Percentiles rank a stretch among this genome's conserved stretches.
Conservation (phyloP, 2,797 vertebrate genomes). For the Hozukius guyotensis region DNA sequence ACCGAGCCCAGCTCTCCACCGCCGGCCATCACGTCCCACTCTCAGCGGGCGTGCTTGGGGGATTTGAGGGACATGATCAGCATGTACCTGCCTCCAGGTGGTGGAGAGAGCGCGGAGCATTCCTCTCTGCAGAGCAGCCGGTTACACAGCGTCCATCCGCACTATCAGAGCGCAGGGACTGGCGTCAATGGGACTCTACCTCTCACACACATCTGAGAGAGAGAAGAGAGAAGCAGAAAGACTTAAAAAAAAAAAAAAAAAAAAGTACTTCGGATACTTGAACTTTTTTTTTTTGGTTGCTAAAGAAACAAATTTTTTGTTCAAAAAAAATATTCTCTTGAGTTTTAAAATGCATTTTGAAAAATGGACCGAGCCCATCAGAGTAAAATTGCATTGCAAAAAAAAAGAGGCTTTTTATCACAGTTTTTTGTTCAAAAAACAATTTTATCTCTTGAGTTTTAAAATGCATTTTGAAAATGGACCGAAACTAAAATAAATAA, state of each 20-base stretch:
- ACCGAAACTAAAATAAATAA: too few relatives aligned
- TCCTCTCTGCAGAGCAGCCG: constrained; percentile 90
- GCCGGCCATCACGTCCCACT: constrained; percentile 94
- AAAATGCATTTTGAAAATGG: too few relatives aligned
- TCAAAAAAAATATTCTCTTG: too few relatives aligned
- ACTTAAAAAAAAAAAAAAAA: too few relatives aligned
- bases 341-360: too few relatives aligned
- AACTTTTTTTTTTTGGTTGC: too few relatives aligned
- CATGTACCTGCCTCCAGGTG: constrained; percentile 98
- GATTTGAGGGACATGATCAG: constrained; percentile 99
- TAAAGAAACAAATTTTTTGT: too few relatives aligned
- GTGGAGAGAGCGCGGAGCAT: constrained; percentile 93
- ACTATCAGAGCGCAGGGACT: constrained; percentile 95
- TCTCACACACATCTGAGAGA: constrained; percentile 94
- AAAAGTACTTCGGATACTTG: too few relatives aligned
- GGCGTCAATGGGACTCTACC: constrained; percentile 97
- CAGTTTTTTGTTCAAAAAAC: too few relatives aligned
- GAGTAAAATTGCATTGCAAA: constrained; percentile 51
- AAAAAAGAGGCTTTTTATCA: constrained; percentile 73
- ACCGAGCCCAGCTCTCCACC: constrained; percentile 97
- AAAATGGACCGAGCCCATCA: too few relatives aligned
- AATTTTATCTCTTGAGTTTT: too few relatives aligned
- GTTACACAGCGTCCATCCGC: constrained; percentile 97
- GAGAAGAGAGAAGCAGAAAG: too few relatives aligned
- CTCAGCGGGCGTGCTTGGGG: constrained; percentile 96